Evolutionary conservation across 2,888 invertebrate species (phyloP).

Genomic region (Calameuta filiformis): DNA sequence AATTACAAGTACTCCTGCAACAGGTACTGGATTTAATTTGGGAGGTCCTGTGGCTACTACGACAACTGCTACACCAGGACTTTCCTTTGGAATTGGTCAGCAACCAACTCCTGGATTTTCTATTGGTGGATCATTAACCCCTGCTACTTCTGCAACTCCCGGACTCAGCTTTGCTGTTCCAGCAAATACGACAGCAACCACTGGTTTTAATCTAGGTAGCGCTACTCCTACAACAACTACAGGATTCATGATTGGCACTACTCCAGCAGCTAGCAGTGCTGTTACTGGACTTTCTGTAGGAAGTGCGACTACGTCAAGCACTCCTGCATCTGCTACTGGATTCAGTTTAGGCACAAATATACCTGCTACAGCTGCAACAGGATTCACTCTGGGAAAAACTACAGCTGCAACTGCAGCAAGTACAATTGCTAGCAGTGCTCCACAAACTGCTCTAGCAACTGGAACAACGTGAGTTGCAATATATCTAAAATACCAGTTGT

Average conservation of each 20-base stretch:
- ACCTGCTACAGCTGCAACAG: slow-evolving; percentile 40
- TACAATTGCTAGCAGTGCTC: slow-evolving; percentile 39
- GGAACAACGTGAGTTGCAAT: slow-evolving; percentile 49
- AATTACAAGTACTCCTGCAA: slow-evolving; percentile 25
- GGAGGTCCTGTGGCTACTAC: slow-evolving; percentile 34
- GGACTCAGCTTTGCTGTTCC: slow-evolving; percentile 14
- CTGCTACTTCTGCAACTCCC: slow-evolving; percentile 19
- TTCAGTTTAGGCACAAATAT: slow-evolving; percentile 33
- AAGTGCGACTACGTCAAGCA: slow-evolving; percentile 9
- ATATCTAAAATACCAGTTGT: not conserved
- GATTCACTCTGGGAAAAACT: slow-evolving; percentile 38
- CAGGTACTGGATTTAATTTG: slow-evolving; percentile 41
- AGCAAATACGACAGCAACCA: slow-evolving; percentile 32
- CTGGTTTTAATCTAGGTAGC: slow-evolving; percentile 31
- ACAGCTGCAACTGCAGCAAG: slow-evolving; percentile 36
- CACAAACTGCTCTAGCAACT: slow-evolving; percentile 52
- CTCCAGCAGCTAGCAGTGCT: slow-evolving; percentile 28
- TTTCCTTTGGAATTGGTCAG: too few relatives aligned
- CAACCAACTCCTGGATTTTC: slow-evolving; percentile 16
- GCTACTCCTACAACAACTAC: slow-evolving; percentile 19
- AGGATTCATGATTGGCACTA: slow-evolving; percentile 37
- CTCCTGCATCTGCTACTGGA: slow-evolving; percentile 21
- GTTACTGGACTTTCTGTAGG: slow-evolving; percentile 22
- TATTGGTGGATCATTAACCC: slow-evolving; percentile 20
- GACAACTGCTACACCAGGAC: slow-evolving; percentile 8